A percentile compares a stretch with the other conserved stretches of the same genome.
Evolutionary conservation across 1,140 invertebrate species (phyloP).

Genomic region (Subanguina moxae): DNA sequence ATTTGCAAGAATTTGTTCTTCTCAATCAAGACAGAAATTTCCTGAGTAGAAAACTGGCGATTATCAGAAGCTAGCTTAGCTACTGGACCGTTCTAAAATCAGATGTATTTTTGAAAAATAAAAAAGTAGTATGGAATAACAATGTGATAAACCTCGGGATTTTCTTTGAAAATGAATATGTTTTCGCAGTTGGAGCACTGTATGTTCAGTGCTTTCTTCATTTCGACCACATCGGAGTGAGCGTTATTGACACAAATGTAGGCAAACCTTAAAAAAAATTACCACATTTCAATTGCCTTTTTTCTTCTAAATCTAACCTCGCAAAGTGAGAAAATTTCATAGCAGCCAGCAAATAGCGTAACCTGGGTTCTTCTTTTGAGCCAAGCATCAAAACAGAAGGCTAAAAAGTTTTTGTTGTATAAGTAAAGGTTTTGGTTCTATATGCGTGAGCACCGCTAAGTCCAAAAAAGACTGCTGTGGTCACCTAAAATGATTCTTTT

Average conservation of each 20-base stretch:
- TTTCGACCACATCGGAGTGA: conserved; percentile 32
- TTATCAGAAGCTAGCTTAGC: conserved; percentile 8
- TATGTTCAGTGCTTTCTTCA: conserved; percentile 43
- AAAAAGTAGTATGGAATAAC: conserved; percentile 12
- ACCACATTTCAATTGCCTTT: too few species aligned
- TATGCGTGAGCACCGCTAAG: too few species aligned
- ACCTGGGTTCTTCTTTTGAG: conserved; percentile 38
- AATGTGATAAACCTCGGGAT: conserved; percentile 39
- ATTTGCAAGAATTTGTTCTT: conserved; percentile 44
- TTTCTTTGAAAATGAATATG: conserved; percentile 52
- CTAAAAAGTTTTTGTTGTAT: conserved; percentile 19
- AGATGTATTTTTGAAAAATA: conserved; percentile 3
- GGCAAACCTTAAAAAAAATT: conserved; percentile 35
- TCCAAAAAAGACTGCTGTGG: too few species aligned
- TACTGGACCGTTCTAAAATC: conserved; percentile 17
- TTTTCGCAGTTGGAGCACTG: conserved; percentile 50
- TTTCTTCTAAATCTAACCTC: background rate
- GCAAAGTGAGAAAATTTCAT: conserved; percentile 54
- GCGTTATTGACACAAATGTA: conserved; percentile 42
- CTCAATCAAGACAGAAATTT: conserved; percentile 40
- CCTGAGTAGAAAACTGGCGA: conserved; percentile 38
- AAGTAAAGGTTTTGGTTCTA: background rate
- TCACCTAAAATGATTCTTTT: too few species aligned
- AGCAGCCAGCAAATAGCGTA: conserved; percentile 49
- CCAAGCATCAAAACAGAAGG: conserved; percentile 48